phyloP scores from a whole-genome alignment of 2,113 vertebrate species.

The Pollimyrus isidori region DNA sequence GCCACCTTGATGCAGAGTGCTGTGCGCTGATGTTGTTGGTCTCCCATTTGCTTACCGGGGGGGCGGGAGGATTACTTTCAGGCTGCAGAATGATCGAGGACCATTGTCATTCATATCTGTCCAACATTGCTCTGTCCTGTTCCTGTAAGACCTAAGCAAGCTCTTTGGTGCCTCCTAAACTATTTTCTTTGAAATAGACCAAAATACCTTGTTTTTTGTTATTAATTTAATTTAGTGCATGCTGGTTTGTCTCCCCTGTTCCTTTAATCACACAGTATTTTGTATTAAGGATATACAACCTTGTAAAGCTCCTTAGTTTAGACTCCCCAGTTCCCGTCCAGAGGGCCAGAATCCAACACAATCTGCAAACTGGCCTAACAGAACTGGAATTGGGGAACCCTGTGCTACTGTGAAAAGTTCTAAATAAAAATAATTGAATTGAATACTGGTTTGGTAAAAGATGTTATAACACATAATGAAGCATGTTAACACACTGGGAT shows the following conservation, averaged over 20 bases:
- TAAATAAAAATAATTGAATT: background rate
- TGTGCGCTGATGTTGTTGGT: background rate
- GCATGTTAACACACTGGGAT: background rate
- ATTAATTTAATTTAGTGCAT: background rate
- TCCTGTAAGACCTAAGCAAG: background rate
- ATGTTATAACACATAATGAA: background rate
- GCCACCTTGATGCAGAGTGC: background rate
- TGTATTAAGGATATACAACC: background rate
- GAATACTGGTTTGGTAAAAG: background rate
- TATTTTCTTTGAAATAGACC: background rate
- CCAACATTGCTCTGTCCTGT: background rate
- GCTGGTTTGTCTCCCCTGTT: background rate
- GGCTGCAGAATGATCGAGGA: background rate
- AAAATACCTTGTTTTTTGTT: background rate
- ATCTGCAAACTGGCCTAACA: background rate
- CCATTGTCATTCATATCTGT: background rate
- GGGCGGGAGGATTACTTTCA: background rate
- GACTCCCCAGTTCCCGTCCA: background rate
- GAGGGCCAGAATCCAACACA: background rate
- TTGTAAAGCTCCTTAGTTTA: background rate
- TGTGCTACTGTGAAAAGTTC: background rate
- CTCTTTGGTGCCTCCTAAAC: background rate
- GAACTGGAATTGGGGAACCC: background rate
- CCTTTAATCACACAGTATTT: background rate
- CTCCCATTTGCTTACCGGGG: background rate